These are phyloP conservation scores for Phodopus roborovskii DNA, from an alignment of 2,113 vertebrate genomes.

Conservation along the genomic window DNA sequence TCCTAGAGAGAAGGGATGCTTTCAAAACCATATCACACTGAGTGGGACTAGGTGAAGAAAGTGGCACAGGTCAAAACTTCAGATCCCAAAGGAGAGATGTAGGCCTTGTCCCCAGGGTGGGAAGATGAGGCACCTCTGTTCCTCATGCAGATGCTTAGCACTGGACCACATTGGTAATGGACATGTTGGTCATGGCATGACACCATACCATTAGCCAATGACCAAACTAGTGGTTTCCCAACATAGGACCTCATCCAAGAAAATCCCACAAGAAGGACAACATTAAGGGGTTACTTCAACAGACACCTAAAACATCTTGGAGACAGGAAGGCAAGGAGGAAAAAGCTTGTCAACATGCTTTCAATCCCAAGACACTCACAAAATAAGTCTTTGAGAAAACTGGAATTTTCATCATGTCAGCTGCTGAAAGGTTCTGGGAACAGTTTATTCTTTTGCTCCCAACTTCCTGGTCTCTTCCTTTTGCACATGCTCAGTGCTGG, in stretches of 20 bases:
- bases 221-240: background rate
- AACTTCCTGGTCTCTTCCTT: background rate
- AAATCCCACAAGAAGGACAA: background rate
- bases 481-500: slow-evolving; percentile 2
- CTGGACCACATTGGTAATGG: too few relatives aligned
- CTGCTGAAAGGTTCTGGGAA: background rate
- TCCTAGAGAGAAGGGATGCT: background rate
- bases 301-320: background rate
- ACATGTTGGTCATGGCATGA: background rate
- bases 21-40: background rate
- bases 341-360: slow-evolving; percentile 1
- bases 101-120: background rate
- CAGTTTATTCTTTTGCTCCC: background rate
- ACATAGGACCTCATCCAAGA: background rate
- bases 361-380: background rate
- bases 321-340: background rate
- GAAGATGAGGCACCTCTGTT: background rate
- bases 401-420: background rate
- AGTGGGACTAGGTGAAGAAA: background rate
- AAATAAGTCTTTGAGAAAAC: background rate
- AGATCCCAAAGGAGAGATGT: background rate
- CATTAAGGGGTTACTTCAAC: background rate
- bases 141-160: background rate
- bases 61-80: background rate
- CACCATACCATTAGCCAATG: background rate